Percentiles rank a stretch among this genome's conserved stretches.
phyloP scores from a whole-genome alignment of 2,797 vertebrate genomes.

The Pseudomugil gertrudae region DNA sequence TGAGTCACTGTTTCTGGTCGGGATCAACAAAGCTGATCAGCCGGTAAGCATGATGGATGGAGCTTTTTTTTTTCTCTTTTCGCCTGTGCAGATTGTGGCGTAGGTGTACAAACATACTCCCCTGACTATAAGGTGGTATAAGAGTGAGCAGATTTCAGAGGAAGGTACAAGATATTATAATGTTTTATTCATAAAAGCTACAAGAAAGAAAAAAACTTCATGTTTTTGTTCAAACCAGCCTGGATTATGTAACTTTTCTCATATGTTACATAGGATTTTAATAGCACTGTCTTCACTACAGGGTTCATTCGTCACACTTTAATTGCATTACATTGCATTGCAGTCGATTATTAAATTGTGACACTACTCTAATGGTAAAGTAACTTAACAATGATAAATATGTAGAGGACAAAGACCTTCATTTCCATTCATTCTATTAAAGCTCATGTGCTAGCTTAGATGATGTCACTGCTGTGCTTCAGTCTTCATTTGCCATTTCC shows the following conservation, averaged over 20 bases:
- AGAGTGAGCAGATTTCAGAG: not conserved
- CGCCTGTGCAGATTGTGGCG: not conserved
- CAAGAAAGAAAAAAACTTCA: constrained; percentile 11
- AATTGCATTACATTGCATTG: constrained; percentile 7
- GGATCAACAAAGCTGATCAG: constrained; percentile 96
- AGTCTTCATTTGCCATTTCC: constrained; percentile 24
- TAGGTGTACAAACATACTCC: not conserved
- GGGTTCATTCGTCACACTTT: constrained; percentile 3
- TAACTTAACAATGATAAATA: constrained; percentile 24
- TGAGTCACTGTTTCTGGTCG: constrained; percentile 94
- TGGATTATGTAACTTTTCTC: constrained; percentile 13
- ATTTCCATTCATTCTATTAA: constrained; percentile 26
- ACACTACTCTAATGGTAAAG: constrained; percentile 5
- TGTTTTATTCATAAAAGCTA: constrained; percentile 21
- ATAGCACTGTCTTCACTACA: constrained; percentile 11
- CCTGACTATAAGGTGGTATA: not conserved
- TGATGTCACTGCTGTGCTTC: constrained; percentile 28
- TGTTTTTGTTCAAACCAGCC: constrained; percentile 15
- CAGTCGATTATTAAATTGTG: constrained; percentile 12
- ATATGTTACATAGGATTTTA: constrained; percentile 1
- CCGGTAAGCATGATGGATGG: constrained; percentile 84
- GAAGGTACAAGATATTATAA: not conserved
- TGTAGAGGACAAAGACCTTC: constrained; percentile 8
- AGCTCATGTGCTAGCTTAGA: constrained; percentile 20
- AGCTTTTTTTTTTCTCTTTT: not conserved